These are phyloP conservation scores for Drosophila greeni DNA, from an alignment of 2,888 invertebrate genomes.

Conservation along the genomic window DNA sequence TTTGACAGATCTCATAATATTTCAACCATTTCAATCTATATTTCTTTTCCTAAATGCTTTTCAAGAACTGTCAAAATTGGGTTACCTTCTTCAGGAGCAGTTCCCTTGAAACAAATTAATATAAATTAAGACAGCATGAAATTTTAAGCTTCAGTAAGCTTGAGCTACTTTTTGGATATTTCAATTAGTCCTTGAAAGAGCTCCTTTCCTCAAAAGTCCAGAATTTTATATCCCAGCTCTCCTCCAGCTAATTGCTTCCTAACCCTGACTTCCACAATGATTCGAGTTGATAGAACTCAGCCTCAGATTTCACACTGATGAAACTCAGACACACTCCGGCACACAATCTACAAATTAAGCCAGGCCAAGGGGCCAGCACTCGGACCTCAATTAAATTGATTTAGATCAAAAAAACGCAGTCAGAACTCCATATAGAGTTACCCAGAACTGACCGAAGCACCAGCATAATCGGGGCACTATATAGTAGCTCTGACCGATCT, in stretches of 20 bases:
- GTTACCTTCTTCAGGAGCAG: neutral
- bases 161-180: neutral
- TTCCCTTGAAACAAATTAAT: slow-evolving; percentile 3
- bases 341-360: slow-evolving; percentile 59
- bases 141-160: neutral
- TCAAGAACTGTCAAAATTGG: slow-evolving; percentile 5
- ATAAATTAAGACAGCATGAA: neutral
- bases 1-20: neutral
- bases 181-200: rapidly evolving
- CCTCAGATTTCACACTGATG: slow-evolving; percentile 49
- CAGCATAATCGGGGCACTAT: slow-evolving; percentile 39
- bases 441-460: slow-evolving; percentile 40
- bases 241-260: slow-evolving; percentile 25
- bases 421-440: slow-evolving; percentile 17
- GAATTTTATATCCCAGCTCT: neutral
- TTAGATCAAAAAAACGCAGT: slow-evolving; percentile 52
- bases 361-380: slow-evolving; percentile 55
- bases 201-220: neutral
- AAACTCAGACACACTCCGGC: slow-evolving; percentile 27
- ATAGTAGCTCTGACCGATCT: slow-evolving; percentile 47
- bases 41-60: neutral
- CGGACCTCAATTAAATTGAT: slow-evolving; percentile 72
- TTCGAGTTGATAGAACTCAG: slow-evolving; percentile 31
- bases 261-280: slow-evolving; percentile 46
- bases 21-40: neutral